These are phyloP conservation scores for Xiphorhynchus elegans DNA, from an alignment of 2,113 vertebrate genomes.

Conservation along the genomic window DNA sequence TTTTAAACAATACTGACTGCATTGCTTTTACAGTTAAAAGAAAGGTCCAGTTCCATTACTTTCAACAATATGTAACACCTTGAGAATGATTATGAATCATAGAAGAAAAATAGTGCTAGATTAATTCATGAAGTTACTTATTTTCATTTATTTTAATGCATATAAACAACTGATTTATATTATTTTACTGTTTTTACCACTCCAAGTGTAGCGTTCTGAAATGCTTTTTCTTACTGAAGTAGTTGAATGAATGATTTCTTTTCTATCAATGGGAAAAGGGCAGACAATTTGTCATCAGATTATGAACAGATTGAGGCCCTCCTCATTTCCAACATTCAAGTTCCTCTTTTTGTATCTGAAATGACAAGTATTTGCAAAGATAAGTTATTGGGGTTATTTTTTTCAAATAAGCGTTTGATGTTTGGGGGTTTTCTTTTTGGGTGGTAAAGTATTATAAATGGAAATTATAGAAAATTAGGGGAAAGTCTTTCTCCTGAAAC, in stretches of 20 bases:
- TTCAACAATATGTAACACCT: background rate
- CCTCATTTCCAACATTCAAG: background rate
- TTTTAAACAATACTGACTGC: background rate
- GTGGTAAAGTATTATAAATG: background rate
- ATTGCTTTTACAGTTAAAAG: background rate
- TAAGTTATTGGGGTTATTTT: fast-evolving
- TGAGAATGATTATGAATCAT: background rate
- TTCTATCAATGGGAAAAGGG: background rate
- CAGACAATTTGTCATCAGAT: background rate
- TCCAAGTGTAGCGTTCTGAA: background rate
- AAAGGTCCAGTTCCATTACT: background rate
- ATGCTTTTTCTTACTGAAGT: background rate
- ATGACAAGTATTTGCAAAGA: background rate
- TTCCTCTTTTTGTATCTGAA: background rate
- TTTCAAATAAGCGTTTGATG: background rate
- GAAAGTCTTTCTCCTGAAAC: fast-evolving
- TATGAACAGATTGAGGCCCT: background rate
- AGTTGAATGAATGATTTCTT: background rate
- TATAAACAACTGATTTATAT: background rate
- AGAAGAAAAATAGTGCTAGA: background rate
- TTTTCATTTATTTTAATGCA: background rate
- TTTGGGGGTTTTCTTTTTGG: background rate
- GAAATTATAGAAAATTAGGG: background rate
- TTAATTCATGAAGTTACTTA: background rate
- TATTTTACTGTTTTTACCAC: background rate